Evolutionary conservation across 2,113 vertebrate genomes (phyloP).

Genomic region (Callospermophilus lateralis): DNA sequence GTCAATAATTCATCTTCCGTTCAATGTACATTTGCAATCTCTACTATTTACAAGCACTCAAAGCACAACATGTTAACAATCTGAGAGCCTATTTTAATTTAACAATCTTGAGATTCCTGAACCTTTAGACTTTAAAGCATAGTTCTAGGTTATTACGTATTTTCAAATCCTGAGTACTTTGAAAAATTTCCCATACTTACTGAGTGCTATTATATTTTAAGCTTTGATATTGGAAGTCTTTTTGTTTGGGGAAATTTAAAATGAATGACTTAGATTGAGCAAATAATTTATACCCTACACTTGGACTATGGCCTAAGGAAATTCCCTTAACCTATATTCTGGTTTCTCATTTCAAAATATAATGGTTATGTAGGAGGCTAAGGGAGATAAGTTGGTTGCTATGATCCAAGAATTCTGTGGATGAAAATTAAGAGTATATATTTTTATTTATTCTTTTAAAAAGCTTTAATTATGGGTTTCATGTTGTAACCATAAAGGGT

Average conservation of each 20-base stretch:
- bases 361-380: neutral
- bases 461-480: constrained; percentile 1
- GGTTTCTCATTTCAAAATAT: constrained; percentile 47
- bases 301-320: constrained; percentile 20
- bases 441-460: constrained; percentile 50
- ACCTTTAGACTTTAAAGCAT: neutral
- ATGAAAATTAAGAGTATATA: constrained; percentile 1
- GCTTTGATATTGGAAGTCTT: neutral
- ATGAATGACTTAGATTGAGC: neutral
- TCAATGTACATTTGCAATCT: neutral
- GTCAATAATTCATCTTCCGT: neutral
- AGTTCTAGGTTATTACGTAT: constrained; percentile 36
- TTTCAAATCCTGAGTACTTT: constrained; percentile 58
- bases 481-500: neutral
- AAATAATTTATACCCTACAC: constrained; percentile 34
- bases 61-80: neutral
- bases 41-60: neutral
- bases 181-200: neutral
- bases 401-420: constrained; percentile 3
- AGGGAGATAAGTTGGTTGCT: constrained; percentile 27
- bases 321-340: constrained; percentile 35
- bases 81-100: neutral
- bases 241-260: constrained; percentile 30
- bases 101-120: constrained; percentile 6
- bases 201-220: constrained; percentile 4